Evolutionary conservation across 2,797 vertebrate species (phyloP), one percentile per base, ranked within the genome.

Genomic region (Jordanella pulchra): DNA sequence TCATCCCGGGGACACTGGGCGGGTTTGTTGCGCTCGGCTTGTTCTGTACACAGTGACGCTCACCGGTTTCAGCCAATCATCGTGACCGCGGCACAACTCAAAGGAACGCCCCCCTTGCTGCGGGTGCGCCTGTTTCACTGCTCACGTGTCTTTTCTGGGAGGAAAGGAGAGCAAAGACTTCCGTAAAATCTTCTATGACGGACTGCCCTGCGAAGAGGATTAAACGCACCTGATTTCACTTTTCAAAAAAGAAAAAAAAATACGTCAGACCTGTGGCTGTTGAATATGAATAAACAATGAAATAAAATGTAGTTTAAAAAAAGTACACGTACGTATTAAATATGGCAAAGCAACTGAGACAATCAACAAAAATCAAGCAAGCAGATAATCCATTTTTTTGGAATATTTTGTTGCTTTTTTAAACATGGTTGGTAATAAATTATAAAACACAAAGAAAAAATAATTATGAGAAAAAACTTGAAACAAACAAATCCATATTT

Each of bases 1-100:
- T 85, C 86, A 64, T 84, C 81, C 78, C 73, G 73, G 84, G 86
- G 89, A 90, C 87, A 75, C 75, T 81, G 86, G 91, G 92, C 83
- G 90, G 88, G 75, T 48, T 45, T 90, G 85, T 89, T 91, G 86
- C 80, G 81, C 81, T 79, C 13, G 25, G 60, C 39, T 64, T 25
- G n/a, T 17, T 64, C 35, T 15, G 47, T 27, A 51, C 78, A n/a
- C 42, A n/a, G 39, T 73, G 87, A 92, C 78, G 82, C 88, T 0
- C 85, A 75, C 13, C 0, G 0, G 0, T 18, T 45, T 71, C 0
- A 71, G 21, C 91, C 86, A 85, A 89, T 92, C 80, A 2, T 12
- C 1, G 61, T 23, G 0, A 10, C 2, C 7, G 0, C 18, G 11
- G 9, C 1, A 0, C 0, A 0, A 0, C 2, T 2, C 12, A 7